These are phyloP conservation scores for Climacteris rufus DNA, from an alignment of 2,113 vertebrate genomes.

Conservation along the genomic window DNA sequence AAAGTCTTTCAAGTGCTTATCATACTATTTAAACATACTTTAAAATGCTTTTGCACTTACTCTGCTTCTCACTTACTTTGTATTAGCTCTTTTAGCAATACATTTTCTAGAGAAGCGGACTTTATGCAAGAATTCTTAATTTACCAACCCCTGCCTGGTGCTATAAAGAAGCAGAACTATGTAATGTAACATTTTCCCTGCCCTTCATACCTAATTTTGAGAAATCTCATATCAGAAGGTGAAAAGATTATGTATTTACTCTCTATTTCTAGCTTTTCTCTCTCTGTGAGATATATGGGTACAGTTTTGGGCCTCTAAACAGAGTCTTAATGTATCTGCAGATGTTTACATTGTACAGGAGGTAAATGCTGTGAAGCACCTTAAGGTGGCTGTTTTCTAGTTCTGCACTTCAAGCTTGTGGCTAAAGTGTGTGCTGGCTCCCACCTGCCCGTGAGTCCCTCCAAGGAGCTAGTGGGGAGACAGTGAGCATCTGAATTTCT, in stretches of 20 bases:
- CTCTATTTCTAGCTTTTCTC: background rate
- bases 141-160: background rate
- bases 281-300: background rate
- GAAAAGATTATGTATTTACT: background rate
- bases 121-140: background rate
- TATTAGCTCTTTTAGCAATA: background rate
- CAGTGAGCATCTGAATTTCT: background rate
- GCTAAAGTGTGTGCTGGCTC: background rate
- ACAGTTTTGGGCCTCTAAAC: background rate
- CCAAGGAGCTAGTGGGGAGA: background rate
- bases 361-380: background rate
- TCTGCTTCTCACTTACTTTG: background rate
- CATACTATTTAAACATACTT: background rate
- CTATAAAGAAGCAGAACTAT: background rate
- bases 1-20: background rate
- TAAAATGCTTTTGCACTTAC: background rate
- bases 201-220: background rate
- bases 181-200: background rate
- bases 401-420: background rate
- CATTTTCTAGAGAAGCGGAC: background rate
- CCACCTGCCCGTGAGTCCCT: background rate
- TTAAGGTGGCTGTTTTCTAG: background rate
- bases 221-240: background rate
- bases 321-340: background rate
- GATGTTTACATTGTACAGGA: background rate